Evolutionary conservation across 2,113 vertebrate genomes (phyloP), one percentile per base, ranked within the genome.

Genomic region (Chauna torquata): DNA sequence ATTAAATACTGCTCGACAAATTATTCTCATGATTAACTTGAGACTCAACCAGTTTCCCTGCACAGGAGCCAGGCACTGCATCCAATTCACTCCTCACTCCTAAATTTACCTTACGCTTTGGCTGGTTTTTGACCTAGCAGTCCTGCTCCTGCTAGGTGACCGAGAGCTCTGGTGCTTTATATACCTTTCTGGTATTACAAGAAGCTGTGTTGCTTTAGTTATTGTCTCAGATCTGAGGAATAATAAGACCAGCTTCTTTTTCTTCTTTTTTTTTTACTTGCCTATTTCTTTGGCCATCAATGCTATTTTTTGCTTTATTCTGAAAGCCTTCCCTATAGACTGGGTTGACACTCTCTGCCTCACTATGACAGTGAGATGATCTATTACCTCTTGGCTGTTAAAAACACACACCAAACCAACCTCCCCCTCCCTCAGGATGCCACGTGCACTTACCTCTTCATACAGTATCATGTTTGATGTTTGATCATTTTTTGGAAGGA

Each of bases 391-490:
- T 15, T 0, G 3, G 32, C 25, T 64, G 54, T 8, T 40, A 44
- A 47, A 70, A 62, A 50, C 8, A 44, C 27, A 89, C 62, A 12
- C n/a, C 49, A 72, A 85, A 47, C 18, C 57, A 58, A n/a, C 19
- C 8, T 32, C 42, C 45, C 75, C 24, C 38, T 47, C 7, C 36
- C 25, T 19, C 11, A n/a, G 34, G 17, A 42, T 15, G 20, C 12
- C 49, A 40, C 22, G 6, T 5, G 27, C 19, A 38, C 25, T 80
- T 65, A 38, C 12, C 42, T 68, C 45, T 69, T 20, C 44, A 74
- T 1, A 27, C 6, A 47, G 40, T 3, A 30, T 4, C 36, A 32
- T 1, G 1, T 20, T 14, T 58, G 27, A 61, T 6, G 6, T 1
- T 28, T 62, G 54, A 28, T 32, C 7, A 62, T 62, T 95, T 66